Percentiles rank a stretch among this genome's conserved stretches.
Evolutionary conservation across 2,888 invertebrate species (phyloP).

Genomic region (Steinernema scapterisci): DNA sequence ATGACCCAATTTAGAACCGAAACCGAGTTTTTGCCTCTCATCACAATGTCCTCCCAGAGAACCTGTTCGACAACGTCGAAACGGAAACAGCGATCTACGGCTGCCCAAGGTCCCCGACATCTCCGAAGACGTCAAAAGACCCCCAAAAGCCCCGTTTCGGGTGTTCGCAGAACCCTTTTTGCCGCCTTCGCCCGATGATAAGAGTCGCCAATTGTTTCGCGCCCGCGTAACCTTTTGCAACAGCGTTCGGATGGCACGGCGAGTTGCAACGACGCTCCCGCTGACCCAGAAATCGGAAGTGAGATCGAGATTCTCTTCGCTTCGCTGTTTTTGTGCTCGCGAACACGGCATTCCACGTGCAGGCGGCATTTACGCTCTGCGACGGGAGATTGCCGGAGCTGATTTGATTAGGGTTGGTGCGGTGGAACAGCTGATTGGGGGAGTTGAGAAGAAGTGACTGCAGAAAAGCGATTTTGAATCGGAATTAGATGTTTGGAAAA

Average conservation of each 20-base stretch:
- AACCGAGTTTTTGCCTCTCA: too few relatives aligned
- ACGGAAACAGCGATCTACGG: background rate
- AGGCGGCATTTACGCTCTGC: background rate
- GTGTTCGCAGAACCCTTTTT: slow-evolving; percentile 20
- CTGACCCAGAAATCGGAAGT: slow-evolving; percentile 24
- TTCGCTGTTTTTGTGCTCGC: slow-evolving; percentile 14
- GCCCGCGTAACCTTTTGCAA: slow-evolving; percentile 26
- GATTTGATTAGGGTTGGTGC: too few relatives aligned
- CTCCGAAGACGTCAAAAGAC: too few relatives aligned
- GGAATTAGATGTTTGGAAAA: too few relatives aligned
- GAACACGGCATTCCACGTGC: slow-evolving; percentile 9
- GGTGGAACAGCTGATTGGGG: too few relatives aligned
- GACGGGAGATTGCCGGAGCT: too few relatives aligned
- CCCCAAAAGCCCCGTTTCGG: too few relatives aligned
- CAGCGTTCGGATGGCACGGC: slow-evolving; percentile 32
- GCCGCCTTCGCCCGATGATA: slow-evolving; percentile 15
- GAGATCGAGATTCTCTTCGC: slow-evolving; percentile 12
- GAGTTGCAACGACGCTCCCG: slow-evolving; percentile 28
- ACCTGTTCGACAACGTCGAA: background rate
- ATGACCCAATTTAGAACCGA: too few relatives aligned
- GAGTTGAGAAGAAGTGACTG: too few relatives aligned
- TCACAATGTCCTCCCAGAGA: background rate
- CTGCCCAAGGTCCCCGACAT: too few relatives aligned
- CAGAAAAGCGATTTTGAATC: too few relatives aligned
- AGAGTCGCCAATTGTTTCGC: slow-evolving; percentile 23